Base-by-base conservation (phyloP, 2,797 vertebrate genomes). In the Lepilemur septentrionalis region DNA sequence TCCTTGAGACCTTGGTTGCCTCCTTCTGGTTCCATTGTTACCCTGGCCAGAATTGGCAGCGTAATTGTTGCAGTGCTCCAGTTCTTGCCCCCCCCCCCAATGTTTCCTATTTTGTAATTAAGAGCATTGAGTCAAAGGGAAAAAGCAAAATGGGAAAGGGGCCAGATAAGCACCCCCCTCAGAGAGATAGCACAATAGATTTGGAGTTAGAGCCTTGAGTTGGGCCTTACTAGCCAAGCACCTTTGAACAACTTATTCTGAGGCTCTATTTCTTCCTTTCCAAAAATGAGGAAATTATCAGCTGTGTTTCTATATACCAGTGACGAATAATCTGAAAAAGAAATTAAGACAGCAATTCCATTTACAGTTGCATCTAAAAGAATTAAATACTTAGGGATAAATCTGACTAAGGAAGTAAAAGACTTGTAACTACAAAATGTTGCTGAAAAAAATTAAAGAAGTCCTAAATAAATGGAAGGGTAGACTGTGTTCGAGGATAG, bases 371-470 rank as follows among this genome's bases (percentile, higher is more conserved):
- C n/a, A 87, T 50, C 82, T 85, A 92, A 95, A 88, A 93, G 5
- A 94, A 46, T 89, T 82, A 91, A 93, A 67, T 46, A 59, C 59
- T 85, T 91, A 84, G 8, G 61, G 76, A 59, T 88, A 91, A 85
- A 93, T 78, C 48, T 93, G 88, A 89, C 14, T 32, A 73, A 93
- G 46, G 23, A 95, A 28, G 18, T 82, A 22, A 82, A 96, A 96
- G 43, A 90, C 11, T 70, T 88, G 2, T 48, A 69, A 96, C 32
- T 70, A 41, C 7, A 75, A 88, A 91, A 82, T 28, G 9, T 88
- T 80, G 48, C 61, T 96, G 69, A 87, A 86, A 85, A 67, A 78
- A 94, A 82, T 88, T 88, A 70, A 87, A 92, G 70, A 67, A 86
- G 30, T 73, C 11, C 32, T 89, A 72, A 93, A 85, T 93, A 86